A percentile compares a stretch with the other conserved stretches of the same genome.
Conservation (phyloP, 1,140 invertebrate species). For the Medauroidea extradentata region DNA sequence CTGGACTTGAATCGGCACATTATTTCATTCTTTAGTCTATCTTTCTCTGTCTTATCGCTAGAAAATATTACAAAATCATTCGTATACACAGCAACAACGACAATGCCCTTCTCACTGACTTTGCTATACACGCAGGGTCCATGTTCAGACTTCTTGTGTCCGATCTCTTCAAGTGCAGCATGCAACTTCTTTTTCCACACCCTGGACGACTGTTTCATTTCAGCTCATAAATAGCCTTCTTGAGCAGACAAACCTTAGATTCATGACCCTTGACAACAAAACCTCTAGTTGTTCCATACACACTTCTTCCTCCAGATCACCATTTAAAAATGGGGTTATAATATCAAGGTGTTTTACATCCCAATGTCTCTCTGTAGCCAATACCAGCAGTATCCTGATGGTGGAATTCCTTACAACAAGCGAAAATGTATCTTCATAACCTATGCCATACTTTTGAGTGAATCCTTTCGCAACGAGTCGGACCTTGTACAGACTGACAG, state of each 20-base stretch:
- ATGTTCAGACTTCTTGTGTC: conserved; percentile 23
- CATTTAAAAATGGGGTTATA: too few relatives aligned
- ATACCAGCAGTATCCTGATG: conserved; percentile 24
- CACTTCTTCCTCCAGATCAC: too few relatives aligned
- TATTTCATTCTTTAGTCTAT: too few relatives aligned
- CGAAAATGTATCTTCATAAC: conserved; percentile 39
- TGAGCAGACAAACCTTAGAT: conserved; percentile 16
- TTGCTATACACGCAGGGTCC: too few relatives aligned
- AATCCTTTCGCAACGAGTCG: conserved; percentile 41
- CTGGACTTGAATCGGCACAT: too few relatives aligned
- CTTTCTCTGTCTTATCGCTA: too few relatives aligned
- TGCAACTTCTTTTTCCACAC: conserved; percentile 15
- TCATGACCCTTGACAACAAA: neutral
- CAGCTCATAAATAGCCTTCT: conserved; percentile 18
- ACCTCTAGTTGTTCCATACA: neutral
- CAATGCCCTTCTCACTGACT: too few relatives aligned
- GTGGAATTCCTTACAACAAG: conserved; percentile 24
- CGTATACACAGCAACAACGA: too few relatives aligned
- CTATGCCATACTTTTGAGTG: conserved; percentile 35
- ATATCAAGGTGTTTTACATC: conserved; percentile 25
- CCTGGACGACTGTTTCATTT: conserved; percentile 16
- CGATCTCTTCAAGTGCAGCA: conserved; percentile 16
- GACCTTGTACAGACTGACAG: conserved; percentile 26
- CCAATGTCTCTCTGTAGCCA: conserved; percentile 24
- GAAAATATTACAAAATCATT: too few relatives aligned